These are phyloP conservation scores for Pandion haliaetus DNA, from an alignment of 2,113 vertebrate species.

Conservation along the genomic window DNA sequence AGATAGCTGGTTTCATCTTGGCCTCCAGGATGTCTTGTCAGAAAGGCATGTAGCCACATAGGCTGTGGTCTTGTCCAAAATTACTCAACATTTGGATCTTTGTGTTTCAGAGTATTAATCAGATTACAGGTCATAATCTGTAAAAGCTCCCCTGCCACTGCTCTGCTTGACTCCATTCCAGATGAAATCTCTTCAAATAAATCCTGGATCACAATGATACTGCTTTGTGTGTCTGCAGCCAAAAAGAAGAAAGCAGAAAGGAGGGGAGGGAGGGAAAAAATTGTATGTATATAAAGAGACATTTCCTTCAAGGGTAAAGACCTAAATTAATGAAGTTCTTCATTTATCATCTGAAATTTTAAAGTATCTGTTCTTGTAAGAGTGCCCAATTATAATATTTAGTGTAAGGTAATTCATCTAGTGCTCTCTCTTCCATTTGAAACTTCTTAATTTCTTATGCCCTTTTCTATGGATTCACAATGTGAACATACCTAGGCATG, in stretches of 20 bases:
- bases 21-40: slow-evolving; percentile 9
- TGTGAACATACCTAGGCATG: slow-evolving; percentile 61
- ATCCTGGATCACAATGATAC: slow-evolving; percentile 70
- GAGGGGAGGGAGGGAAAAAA: not conserved
- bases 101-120: slow-evolving; percentile 76
- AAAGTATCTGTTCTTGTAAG: slow-evolving; percentile 63
- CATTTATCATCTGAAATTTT: slow-evolving; percentile 63
- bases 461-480: slow-evolving; percentile 60
- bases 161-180: slow-evolving; percentile 77
- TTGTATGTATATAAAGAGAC: slow-evolving; percentile 27
- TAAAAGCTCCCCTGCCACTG: slow-evolving; percentile 73
- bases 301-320: slow-evolving; percentile 71
- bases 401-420: slow-evolving; percentile 73
- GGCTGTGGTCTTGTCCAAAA: slow-evolving; percentile 59
- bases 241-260: slow-evolving; percentile 25
- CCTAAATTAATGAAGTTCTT: slow-evolving; percentile 69
- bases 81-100: slow-evolving; percentile 65
- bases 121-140: slow-evolving; percentile 78
- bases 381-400: slow-evolving; percentile 69
- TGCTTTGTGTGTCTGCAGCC: slow-evolving; percentile 58
- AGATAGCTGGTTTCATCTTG: not conserved
- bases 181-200: slow-evolving; percentile 78
- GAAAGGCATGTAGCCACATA: not conserved
- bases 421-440: slow-evolving; percentile 62
- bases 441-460: slow-evolving; percentile 61